Percentiles rank a stretch among this genome's conserved stretches.
phyloP scores from a whole-genome alignment of 2,888 invertebrate genomes.

The Dolichopus griseipennis region DNA sequence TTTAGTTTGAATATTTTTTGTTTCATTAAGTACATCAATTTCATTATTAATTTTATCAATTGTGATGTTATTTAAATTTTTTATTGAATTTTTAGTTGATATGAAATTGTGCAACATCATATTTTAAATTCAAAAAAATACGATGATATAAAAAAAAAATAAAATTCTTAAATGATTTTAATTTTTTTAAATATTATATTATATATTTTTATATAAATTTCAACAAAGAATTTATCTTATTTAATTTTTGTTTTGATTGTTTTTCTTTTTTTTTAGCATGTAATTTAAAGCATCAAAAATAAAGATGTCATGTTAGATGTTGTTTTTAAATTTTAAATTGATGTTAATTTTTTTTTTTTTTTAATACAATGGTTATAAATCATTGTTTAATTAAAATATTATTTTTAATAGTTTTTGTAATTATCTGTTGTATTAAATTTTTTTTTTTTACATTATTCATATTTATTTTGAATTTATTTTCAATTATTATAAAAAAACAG shows the following conservation, averaged over 20 bases:
- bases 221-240: background rate
- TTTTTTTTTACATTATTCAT: constrained; percentile 3
- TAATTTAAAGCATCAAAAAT: too few relatives aligned
- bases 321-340: background rate
- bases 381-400: background rate
- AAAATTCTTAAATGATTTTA: background rate
- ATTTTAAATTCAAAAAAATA: background rate
- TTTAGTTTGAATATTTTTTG: background rate
- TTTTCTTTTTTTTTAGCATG: too few relatives aligned
- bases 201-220: background rate
- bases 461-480: background rate
- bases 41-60: background rate
- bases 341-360: background rate
- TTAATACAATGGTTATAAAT: background rate
- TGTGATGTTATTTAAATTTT: background rate
- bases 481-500: background rate
- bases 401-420: background rate
- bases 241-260: too few relatives aligned
- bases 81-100: background rate
- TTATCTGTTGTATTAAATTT: background rate
- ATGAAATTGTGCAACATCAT: constrained; percentile 6
- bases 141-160: background rate
- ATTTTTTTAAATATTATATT: background rate
- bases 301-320: too few relatives aligned
- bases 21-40: background rate